phyloP scores from a whole-genome alignment of 2,113 vertebrate genomes.

The Hypanus sabinus region DNA sequence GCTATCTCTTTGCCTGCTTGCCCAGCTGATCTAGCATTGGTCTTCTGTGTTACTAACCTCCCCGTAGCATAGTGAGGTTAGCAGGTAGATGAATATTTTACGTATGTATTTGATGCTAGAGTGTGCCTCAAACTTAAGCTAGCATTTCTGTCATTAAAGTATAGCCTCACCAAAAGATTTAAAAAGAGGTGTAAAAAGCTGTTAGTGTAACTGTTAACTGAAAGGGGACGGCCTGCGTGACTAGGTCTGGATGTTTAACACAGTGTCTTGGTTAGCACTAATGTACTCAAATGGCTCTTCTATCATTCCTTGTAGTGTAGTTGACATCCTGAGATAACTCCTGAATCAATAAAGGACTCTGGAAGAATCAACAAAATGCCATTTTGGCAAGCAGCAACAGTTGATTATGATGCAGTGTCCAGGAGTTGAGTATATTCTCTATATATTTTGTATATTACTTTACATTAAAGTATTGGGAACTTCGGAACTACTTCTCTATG shows the following conservation, averaged over 20 bases:
- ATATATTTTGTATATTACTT: conserved; percentile 64
- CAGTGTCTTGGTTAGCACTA: background rate
- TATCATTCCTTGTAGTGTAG: background rate
- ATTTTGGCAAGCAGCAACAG: background rate
- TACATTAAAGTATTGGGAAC: conserved; percentile 70
- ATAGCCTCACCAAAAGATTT: background rate
- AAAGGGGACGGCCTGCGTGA: background rate
- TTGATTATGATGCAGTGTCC: background rate
- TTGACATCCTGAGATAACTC: background rate
- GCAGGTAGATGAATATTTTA: background rate
- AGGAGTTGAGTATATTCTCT: conserved; percentile 48
- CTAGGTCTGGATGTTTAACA: background rate
- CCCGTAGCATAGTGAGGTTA: background rate
- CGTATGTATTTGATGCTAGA: background rate
- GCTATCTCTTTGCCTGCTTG: too few species aligned
- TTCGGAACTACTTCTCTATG: background rate
- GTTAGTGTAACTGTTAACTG: background rate
- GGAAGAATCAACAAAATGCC: background rate
- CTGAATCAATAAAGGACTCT: background rate
- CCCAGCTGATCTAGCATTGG: too few species aligned
- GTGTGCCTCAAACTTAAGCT: background rate
- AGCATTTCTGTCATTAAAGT: background rate
- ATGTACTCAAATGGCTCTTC: background rate
- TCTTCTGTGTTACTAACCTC: background rate
- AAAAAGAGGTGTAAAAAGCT: background rate